Evolutionary conservation across 2,113 vertebrate species (phyloP), one percentile per base, ranked within the genome.

Genomic region (Orycteropus afer): DNA sequence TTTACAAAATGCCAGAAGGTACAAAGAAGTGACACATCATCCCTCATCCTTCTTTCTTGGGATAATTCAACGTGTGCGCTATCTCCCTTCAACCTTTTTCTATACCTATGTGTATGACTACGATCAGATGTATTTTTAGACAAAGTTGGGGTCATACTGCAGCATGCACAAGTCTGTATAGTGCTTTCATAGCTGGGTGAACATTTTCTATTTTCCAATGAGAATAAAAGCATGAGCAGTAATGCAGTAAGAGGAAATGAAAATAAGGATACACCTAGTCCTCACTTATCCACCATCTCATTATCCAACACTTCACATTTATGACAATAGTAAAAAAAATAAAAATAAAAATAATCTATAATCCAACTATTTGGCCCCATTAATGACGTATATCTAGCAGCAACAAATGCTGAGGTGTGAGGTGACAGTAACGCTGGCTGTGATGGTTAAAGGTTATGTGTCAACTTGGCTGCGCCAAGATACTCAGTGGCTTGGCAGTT

Each of bases 1-100:
- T 59, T 74, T 67, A 91, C n/a, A 89, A 89, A 95, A 91, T 69
- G 53, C 15, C 90, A 25, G 45, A 82, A 57, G 27, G 29, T 93
- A 6, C 51, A 86, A 94, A 84, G 34, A 82, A 90, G 40, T 65
- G 29, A 80, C 37, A 49, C 42, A n/a, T 83, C 51, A 78, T 45
- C 14, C 55, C 47, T 73, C 77, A 77, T n/a, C 51, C 57, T 5
- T 49, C 45, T 2, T 71, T 12, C 59, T n/a, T 53, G 34, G 10
- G 15, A 25, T 45, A 88, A 76, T 59, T 49, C 71, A 34, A 71
- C 82, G 22, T 47, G 5, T 53, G 23, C 29, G 76, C 51, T 87
- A 69, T 81, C 53, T 61, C 85, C 63, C 81, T 91, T 80, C 73
- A 27, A 80, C 59, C 22, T 77, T 94, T 89, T 83, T 47, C 53